phyloP scores from a whole-genome alignment of 2,113 vertebrate species.

The Serinus canaria region DNA sequence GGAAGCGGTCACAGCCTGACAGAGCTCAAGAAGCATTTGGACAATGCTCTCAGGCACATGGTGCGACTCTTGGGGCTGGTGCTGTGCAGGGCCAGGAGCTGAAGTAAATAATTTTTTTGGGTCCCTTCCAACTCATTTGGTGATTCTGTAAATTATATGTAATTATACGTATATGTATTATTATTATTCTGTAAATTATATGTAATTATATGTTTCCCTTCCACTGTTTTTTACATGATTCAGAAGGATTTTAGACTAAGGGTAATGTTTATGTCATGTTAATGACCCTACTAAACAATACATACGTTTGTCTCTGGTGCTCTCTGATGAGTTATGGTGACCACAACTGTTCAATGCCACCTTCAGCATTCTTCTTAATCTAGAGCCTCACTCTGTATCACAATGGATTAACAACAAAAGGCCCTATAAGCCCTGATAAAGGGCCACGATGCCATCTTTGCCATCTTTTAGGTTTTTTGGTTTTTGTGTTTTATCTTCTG shows the following conservation, averaged over 20 bases:
- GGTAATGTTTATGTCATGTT: neutral
- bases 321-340: neutral
- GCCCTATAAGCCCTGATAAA: neutral
- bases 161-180: too few species aligned
- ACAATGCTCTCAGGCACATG: neutral
- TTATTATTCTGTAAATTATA: too few species aligned
- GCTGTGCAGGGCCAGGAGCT: neutral
- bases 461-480: neutral
- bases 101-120: neutral
- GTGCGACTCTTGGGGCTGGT: too few species aligned
- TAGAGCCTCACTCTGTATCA: neutral
- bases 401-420: neutral
- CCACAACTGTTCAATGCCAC: neutral
- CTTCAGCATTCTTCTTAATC: neutral
- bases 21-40: neutral
- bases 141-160: neutral
- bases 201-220: neutral
- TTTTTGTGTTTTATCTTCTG: neutral
- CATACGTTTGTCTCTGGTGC: neutral
- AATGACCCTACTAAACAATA: neutral
- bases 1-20: neutral
- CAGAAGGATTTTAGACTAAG: neutral
- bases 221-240: neutral
- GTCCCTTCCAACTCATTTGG: neutral
- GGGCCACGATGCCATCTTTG: neutral